Evolutionary conservation across 2,797 vertebrate genomes (phyloP).

Genomic region (Tenualosa ilisha): DNA sequence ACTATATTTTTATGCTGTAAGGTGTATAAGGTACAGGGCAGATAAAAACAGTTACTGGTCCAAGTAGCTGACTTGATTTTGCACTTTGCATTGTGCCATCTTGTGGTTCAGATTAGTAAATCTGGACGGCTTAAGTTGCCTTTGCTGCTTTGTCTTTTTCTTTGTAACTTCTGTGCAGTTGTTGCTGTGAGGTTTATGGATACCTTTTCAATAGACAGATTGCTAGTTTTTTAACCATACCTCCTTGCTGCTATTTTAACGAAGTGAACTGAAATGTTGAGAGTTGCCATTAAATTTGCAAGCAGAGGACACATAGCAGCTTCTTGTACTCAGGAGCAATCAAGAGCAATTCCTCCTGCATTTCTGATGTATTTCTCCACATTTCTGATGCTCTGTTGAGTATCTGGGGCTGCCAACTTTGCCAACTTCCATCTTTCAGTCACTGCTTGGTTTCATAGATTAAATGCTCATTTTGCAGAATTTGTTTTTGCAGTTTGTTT

Average conservation of each 20-base stretch:
- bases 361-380: too few species aligned
- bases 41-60: background rate
- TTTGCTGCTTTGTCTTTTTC: too few species aligned
- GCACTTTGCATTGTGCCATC: background rate
- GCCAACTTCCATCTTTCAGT: background rate
- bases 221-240: background rate
- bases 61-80: background rate
- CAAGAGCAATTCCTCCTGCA: too few species aligned
- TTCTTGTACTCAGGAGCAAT: too few species aligned
- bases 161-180: background rate
- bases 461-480: background rate
- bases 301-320: too few species aligned
- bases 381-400: too few species aligned
- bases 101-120: too few species aligned
- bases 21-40: background rate
- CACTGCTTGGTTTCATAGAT: background rate
- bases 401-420: too few species aligned
- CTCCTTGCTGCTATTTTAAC: background rate
- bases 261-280: background rate
- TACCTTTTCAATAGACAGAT: background rate
- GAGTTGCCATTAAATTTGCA: too few species aligned
- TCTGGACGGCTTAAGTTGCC: too few species aligned
- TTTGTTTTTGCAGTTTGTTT: background rate
- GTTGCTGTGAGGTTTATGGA: background rate
- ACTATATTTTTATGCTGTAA: background rate